Evolutionary conservation across 2,888 invertebrate species (phyloP), one percentile per base, ranked within the genome.

Genomic region (Ditula angustiorana): DNA sequence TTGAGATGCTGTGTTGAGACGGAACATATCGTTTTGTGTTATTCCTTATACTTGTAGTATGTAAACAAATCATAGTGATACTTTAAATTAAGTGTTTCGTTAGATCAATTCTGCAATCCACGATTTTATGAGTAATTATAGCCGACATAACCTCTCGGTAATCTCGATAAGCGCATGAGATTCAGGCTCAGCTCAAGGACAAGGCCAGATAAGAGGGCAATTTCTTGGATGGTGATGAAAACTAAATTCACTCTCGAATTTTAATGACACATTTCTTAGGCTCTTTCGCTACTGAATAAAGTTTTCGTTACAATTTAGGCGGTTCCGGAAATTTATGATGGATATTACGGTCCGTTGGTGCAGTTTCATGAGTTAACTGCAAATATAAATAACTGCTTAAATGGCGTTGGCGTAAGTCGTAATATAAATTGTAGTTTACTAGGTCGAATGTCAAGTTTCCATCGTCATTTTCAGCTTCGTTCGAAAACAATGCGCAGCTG

Each of bases 151-250:
- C 71, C 77, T 78, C 77, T 75, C 78, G 77, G 81, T 86, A 87
- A 88, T 87, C 88, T 85, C 82, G 87, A 88, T 89, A 88, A 88
- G 82, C 74, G 77, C 78, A 79, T 81, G 68, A 78, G 81, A 81
- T 80, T 78, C 74, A 73, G 75, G 79, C 78, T 85, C 81, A 82
- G 83, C 81, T 79, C 86, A 88, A 89, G 89, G 90, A 71, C 79
- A 76, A 67, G 64, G 70, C 72, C 73, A 37, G 90, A 90, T 90
- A 90, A 90, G 82, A 79, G 70, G 21, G 35, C 52, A 53, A 58
- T 58, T 33, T 58, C 50, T 62, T 49, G 26, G 24, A 13, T 16
- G 33, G 11, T 33, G 46, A 52, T 24, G 41, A 26, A 26, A 64
- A 64, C 63, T 58, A 28, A 35, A 52, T 46, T 37, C 46, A 7